These are phyloP conservation scores for Noturus placidus DNA, from an alignment of 2,113 vertebrate genomes.

Conservation along the genomic window DNA sequence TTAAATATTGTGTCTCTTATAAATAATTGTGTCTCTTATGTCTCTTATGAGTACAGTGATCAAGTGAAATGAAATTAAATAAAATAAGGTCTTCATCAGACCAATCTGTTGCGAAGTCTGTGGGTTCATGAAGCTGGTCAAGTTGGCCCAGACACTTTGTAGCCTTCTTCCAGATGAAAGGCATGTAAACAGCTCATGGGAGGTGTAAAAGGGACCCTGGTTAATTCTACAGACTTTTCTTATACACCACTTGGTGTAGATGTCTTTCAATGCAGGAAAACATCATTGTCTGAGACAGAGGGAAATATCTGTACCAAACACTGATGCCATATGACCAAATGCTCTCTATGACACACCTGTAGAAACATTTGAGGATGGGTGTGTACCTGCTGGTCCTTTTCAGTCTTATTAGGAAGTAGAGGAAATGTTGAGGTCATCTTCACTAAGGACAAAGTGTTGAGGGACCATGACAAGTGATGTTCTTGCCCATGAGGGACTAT, in stretches of 20 bases:
- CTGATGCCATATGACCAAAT: neutral
- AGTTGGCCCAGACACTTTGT: neutral
- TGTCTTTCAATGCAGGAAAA: neutral
- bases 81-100: neutral
- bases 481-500: neutral
- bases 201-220: neutral
- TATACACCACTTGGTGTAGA: neutral
- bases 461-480: neutral
- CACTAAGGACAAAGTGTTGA: neutral
- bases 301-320: neutral
- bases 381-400: neutral
- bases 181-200: neutral
- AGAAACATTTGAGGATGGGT: neutral
- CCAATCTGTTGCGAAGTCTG: neutral
- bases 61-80: neutral
- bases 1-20: neutral
- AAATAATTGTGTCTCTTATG: no score
- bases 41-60: neutral
- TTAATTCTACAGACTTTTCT: neutral
- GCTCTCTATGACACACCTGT: neutral
- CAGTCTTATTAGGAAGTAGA: neutral
- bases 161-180: neutral
- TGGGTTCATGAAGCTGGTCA: neutral
- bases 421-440: neutral
- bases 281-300: neutral